Evolutionary conservation across 2,113 vertebrate genomes (phyloP), one percentile per base, ranked within the genome.

Genomic region (Hippocampus barbouri): DNA sequence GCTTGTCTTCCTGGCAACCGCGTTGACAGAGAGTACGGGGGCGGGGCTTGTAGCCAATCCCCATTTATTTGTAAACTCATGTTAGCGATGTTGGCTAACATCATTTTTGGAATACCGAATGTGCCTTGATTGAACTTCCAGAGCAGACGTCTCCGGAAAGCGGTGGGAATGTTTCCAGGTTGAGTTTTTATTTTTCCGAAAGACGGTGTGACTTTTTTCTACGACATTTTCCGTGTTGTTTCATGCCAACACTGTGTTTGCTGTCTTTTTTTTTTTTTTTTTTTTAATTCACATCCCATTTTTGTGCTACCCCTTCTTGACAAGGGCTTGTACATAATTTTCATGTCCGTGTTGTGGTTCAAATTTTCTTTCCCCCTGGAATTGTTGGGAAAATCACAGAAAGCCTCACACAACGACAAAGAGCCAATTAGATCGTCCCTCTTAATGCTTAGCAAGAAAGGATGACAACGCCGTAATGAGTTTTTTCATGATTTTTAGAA

Each of bases 321-420:
- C 66, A 87, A 89, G 85, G 85, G 85, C 84, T 87, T 79, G 84
- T 89, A 80, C 65, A 82, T 84, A 79, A 66, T 43, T 69, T 74
- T 73, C 40, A 57, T 75, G 61, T 79, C 43, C 14, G 70, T 83
- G 77, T 83, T 10, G 70, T 80, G 79, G 66, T 79, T 76, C 77
- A 73, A 82, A 78, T 79, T 11, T 34, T 16, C 34, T 61, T 30
- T 59, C 20, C 12, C 11, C 2, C 2, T 12, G 25, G 71, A 79
- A 68, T 80, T 77, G 85, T 90, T 91, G 88, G 87, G 88, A 82
- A 86, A 90, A 87, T 84, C 83, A 85, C 85, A 81, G 81, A 78
- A 63, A 68, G 68, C 76, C 79, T 85, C 81, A 38, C 80, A 73
- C 81, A 76, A 54, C 65, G 84, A 80, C 78, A 79, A 80, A 73